These are phyloP conservation scores for Nesoenas mayeri DNA, from an alignment of 2,113 vertebrate species.

Conservation along the genomic window DNA sequence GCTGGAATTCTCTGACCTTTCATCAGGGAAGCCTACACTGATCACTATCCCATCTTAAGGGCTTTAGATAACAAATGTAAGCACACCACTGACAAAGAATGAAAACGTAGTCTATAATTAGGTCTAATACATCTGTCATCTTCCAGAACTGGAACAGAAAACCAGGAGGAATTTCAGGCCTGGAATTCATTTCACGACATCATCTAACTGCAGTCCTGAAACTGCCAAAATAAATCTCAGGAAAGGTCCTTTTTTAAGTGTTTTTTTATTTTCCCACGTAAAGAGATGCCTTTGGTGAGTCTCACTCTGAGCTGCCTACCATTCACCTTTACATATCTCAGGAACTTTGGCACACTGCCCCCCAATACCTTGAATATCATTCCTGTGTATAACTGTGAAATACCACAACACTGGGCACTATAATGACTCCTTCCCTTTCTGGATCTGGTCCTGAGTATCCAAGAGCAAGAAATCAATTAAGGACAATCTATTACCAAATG, in stretches of 20 bases:
- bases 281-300: background rate
- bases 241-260: background rate
- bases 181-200: background rate
- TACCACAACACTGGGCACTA: background rate
- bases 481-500: background rate
- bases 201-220: background rate
- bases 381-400: background rate
- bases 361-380: background rate
- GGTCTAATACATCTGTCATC: background rate
- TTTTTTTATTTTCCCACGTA: background rate
- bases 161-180: background rate
- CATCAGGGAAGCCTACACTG: background rate
- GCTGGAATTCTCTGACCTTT: background rate
- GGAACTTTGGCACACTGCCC: background rate
- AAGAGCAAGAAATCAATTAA: background rate
- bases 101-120: background rate
- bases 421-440: background rate
- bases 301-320: background rate
- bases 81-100: background rate
- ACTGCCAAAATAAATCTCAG: background rate
- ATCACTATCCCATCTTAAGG: background rate
- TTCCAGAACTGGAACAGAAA: background rate
- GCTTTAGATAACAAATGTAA: background rate
- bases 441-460: background rate
- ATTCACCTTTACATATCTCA: background rate